A percentile compares a stretch with the other conserved stretches of the same genome.
Conservation (phyloP, 2,888 invertebrate genomes). For the Drosophila barbarae region DNA sequence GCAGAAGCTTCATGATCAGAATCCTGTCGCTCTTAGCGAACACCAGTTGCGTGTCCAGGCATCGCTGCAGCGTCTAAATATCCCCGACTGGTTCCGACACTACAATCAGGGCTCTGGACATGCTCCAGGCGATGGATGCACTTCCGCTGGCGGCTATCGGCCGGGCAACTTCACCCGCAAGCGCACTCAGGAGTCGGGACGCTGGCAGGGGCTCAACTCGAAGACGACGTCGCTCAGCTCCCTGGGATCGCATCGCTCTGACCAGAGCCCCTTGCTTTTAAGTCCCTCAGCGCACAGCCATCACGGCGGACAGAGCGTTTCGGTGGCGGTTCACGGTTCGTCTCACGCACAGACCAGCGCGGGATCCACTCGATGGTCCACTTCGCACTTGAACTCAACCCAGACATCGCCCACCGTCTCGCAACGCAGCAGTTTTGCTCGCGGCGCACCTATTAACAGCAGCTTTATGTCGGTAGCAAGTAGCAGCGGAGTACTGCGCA, state of each 20-base stretch:
- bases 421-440: conserved; percentile 86
- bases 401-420: conserved; percentile 88
- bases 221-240: conserved; percentile 93
- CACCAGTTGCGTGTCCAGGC: conserved; percentile 96
- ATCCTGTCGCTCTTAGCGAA: conserved; percentile 89
- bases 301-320: conserved; percentile 77
- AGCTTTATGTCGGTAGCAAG: conserved; percentile 83
- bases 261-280: conserved; percentile 79
- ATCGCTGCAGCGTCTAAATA: conserved; percentile 94
- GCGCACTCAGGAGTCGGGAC: conserved; percentile 84
- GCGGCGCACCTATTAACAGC: conserved; percentile 80
- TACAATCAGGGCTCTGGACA: conserved; percentile 76
- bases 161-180: conserved; percentile 91
- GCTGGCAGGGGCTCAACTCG: conserved; percentile 86
- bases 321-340: conserved; percentile 38
- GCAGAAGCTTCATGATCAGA: conserved; percentile 84
- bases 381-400: conserved; percentile 87
- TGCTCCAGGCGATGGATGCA: conserved; percentile 63
- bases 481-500: conserved; percentile 81
- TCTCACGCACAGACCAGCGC: conserved; percentile 24
- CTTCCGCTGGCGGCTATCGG: conserved; percentile 78
- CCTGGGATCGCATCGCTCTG: conserved; percentile 82
- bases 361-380: conserved; percentile 84
- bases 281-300: conserved; percentile 80
- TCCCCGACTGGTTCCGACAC: conserved; percentile 94